Percentiles rank a stretch among this genome's conserved stretches.
Conservation (phyloP, 2,888 invertebrate species). For the Acleris emargana region DNA sequence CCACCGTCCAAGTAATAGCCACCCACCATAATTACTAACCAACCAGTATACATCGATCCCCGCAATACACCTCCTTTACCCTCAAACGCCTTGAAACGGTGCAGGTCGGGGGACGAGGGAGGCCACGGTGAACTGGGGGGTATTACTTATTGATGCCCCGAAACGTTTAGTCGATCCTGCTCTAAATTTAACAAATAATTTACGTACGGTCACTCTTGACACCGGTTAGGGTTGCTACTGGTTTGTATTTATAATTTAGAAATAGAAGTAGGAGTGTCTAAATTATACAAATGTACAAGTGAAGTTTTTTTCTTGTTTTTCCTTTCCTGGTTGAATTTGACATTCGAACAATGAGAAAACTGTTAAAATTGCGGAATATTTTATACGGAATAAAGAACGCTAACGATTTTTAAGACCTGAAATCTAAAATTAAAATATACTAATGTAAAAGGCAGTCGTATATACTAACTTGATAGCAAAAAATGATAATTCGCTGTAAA, state of each 20-base stretch:
- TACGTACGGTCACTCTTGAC: constrained; percentile 79
- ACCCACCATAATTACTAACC: constrained; percentile 59
- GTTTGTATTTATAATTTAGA: constrained; percentile 3
- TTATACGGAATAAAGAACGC: no score
- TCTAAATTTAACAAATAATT: constrained; percentile 84
- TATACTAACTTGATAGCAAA: no score
- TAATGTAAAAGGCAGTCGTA: no score
- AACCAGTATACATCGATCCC: constrained; percentile 57
- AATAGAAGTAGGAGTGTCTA: background rate
- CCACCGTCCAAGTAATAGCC: constrained; percentile 76
- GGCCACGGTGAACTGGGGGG: constrained; percentile 53
- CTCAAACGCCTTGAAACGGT: background rate
- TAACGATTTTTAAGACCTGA: no score
- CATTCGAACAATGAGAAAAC: no score
- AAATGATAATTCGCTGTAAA: no score
- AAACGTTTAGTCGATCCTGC: constrained; percentile 80
- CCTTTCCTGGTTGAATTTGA: no score
- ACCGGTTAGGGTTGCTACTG: constrained; percentile 44
- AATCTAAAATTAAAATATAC: no score
- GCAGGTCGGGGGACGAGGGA: constrained; percentile 32
- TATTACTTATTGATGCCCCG: constrained; percentile 81
- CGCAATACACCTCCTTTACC: constrained; percentile 33
- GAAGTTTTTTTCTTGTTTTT: no score
- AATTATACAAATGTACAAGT: no score
- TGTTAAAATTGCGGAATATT: no score